Percentiles rank a stretch among this genome's conserved stretches.
Conservation (phyloP, 2,113 vertebrate species). For the Zapus hudsonius region DNA sequence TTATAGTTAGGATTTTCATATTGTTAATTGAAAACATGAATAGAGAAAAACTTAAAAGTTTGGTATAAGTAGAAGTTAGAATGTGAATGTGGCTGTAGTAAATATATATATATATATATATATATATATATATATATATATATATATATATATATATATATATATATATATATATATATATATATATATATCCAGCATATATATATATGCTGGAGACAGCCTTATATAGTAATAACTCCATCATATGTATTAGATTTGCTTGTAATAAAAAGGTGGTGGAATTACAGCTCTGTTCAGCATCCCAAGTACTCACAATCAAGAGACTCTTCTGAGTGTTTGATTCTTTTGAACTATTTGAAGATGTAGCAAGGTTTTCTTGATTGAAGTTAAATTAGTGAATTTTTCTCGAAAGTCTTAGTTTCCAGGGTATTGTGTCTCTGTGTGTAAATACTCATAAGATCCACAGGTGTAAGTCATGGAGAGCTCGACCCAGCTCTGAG, state of each 20-base stretch:
- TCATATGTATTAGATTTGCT: background rate
- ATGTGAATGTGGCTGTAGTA: background rate
- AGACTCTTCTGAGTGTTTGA: background rate
- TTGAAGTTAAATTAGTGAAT: background rate
- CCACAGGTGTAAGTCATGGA: background rate
- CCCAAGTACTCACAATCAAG: background rate
- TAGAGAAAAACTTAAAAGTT: conserved; percentile 12
- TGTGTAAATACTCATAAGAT: background rate
- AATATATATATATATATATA: background rate
- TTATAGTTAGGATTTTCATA: background rate
- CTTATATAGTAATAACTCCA: background rate
- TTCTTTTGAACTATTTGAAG: conserved; percentile 22
- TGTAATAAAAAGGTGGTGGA: conserved; percentile 24
- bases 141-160: no score
- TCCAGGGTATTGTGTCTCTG: background rate
- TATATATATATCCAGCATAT: background rate
- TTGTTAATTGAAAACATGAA: background rate
- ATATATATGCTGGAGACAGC: background rate
- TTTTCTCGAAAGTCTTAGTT: background rate
- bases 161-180: background rate
- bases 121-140: background rate
- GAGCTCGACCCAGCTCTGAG: background rate
- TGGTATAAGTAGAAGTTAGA: background rate
- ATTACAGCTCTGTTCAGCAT: background rate
- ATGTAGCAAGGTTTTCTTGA: background rate